Conservation (phyloP, 1,140 invertebrate genomes). For the Solenopsis invicta region DNA sequence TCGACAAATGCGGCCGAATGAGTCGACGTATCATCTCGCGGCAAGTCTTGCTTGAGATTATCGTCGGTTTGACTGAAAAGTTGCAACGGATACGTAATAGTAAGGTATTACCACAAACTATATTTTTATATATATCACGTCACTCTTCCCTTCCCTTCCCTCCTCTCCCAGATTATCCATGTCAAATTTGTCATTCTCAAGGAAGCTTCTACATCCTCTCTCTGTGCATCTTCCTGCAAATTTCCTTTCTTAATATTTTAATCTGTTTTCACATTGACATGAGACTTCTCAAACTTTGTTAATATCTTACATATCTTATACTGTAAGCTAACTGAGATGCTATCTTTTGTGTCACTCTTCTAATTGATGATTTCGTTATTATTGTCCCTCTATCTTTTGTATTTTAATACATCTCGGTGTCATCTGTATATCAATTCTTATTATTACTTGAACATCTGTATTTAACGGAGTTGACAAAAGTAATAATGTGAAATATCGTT, state of each 20-base stretch:
- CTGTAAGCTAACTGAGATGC: neutral
- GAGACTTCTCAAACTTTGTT: neutral
- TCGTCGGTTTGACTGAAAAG: slow-evolving; percentile 60
- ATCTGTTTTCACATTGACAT: neutral
- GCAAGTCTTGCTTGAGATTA: slow-evolving; percentile 56
- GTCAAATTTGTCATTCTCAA: no score
- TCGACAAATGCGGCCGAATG: slow-evolving; percentile 60
- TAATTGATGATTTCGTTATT: neutral
- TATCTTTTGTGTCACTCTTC: neutral
- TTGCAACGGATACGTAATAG: slow-evolving; percentile 53
- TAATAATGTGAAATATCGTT: neutral
- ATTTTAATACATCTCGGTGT: neutral
- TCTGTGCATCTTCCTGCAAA: neutral
- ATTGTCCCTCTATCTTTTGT: neutral
- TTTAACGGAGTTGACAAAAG: neutral
- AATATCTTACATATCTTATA: no score
- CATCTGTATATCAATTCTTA: neutral
- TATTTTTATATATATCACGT: neutral
- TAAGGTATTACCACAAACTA: slow-evolving; percentile 61
- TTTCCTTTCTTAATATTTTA: neutral
- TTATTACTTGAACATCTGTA: neutral
- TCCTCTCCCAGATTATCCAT: neutral
- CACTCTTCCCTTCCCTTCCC: neutral
- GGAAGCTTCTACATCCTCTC: neutral
- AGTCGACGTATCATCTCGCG: slow-evolving; percentile 55